phyloP scores from a whole-genome alignment of 2,888 invertebrate genomes.

The Rhingia rostrata region DNA sequence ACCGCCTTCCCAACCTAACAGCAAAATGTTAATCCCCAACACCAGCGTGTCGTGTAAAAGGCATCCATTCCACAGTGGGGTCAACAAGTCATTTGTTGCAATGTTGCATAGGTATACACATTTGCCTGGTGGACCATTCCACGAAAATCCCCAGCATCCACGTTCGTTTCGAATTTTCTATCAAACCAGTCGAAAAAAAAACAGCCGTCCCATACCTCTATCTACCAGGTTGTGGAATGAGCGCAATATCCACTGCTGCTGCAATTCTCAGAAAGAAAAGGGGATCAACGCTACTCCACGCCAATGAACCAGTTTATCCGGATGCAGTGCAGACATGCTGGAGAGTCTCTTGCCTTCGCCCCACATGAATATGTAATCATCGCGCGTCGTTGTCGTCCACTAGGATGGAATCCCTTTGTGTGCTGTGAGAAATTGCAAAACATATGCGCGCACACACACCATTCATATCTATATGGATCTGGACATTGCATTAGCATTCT shows the following conservation, averaged over 20 bases:
- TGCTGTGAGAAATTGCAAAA: constrained; percentile 48
- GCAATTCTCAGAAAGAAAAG: constrained; percentile 39
- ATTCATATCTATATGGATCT: constrained; percentile 43
- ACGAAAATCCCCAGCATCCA: constrained; percentile 19
- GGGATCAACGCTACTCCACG: constrained; percentile 49
- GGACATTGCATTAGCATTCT: constrained; percentile 58
- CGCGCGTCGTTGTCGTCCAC: not conserved
- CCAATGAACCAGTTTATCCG: constrained; percentile 72
- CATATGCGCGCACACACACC: constrained; percentile 40
- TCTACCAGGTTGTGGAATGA: not conserved
- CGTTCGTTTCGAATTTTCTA: constrained; percentile 43
- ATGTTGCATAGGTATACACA: not conserved
- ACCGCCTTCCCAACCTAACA: not conserved
- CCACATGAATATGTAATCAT: constrained; percentile 52
- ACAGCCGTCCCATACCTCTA: constrained; percentile 10
- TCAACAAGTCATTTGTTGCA: constrained; percentile 44
- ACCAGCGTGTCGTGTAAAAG: not conserved
- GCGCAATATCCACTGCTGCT: constrained; percentile 18
- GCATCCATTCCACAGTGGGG: constrained; percentile 20
- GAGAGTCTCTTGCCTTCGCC: constrained; percentile 20
- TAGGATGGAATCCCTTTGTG: constrained; percentile 66
- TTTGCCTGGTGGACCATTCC: not conserved
- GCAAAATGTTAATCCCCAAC: constrained; percentile 11
- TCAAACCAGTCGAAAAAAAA: constrained; percentile 24
- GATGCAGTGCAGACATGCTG: constrained; percentile 58